phyloP scores from a whole-genome alignment of 1,140 invertebrate genomes.

The Andricus grossulariae region DNA sequence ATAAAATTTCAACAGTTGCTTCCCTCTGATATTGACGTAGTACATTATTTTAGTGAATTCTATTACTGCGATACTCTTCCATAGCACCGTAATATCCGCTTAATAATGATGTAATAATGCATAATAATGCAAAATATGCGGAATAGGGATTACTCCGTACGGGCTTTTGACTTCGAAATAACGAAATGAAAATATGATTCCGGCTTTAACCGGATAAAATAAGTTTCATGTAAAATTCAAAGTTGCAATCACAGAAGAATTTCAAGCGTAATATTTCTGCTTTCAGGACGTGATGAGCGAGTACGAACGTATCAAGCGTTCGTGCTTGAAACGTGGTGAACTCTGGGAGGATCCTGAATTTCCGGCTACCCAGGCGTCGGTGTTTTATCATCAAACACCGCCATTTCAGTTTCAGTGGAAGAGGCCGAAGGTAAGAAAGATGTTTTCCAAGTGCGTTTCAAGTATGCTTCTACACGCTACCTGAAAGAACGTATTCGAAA shows the following conservation, averaged over 20 bases:
- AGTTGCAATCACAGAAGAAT: conserved; percentile 23
- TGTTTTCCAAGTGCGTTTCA: no score
- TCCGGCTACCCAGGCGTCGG: conserved; percentile 89
- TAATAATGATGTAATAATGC: no score
- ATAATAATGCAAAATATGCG: no score
- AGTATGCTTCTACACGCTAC: no score
- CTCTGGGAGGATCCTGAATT: conserved; percentile 96
- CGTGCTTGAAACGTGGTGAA: conserved; percentile 86
- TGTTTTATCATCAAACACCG: conserved; percentile 95
- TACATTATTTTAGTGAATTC: no score
- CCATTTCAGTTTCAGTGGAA: conserved; percentile 95
- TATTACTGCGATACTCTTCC: no score
- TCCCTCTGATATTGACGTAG: no score
- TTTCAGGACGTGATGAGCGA: conserved; percentile 80
- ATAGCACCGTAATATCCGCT: no score
- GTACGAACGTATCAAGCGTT: conserved; percentile 88
- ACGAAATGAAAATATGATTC: conserved; percentile 20
- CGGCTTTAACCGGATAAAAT: conserved; percentile 45
- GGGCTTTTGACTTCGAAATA: no score
- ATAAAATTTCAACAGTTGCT: no score
- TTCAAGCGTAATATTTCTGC: conserved; percentile 36
- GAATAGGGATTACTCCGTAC: no score
- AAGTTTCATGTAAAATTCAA: conserved; percentile 43
- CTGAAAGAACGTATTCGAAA: no score
- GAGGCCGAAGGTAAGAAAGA: conserved; percentile 85